phyloP scores from a whole-genome alignment of 2,797 vertebrate genomes.

The Megalops cyprinoides region DNA sequence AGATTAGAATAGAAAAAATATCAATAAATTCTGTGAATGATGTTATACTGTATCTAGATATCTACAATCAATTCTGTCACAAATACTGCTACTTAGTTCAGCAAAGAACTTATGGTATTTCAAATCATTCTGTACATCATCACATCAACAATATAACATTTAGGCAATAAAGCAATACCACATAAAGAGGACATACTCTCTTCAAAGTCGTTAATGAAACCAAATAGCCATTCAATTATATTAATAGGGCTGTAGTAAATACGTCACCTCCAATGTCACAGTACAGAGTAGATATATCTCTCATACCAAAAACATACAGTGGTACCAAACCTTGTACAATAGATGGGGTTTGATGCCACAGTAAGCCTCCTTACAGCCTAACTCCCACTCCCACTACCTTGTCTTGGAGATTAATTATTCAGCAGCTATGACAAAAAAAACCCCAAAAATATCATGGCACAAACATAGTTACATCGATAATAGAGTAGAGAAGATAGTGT shows the following conservation, averaged over 20 bases:
- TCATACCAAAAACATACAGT: neutral
- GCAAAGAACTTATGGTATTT: neutral
- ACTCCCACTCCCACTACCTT: constrained; percentile 1
- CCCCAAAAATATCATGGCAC: neutral
- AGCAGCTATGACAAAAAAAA: neutral
- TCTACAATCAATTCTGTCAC: neutral
- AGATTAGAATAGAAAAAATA: too few relatives aligned
- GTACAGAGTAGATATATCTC: neutral
- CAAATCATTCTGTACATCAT: neutral
- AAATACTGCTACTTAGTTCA: neutral
- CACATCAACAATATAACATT: neutral
- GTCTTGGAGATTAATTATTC: constrained; percentile 1
- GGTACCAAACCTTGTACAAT: neutral
- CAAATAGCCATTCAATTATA: neutral
- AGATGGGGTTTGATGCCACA: neutral
- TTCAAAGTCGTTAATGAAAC: neutral
- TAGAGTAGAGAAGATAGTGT: neutral
- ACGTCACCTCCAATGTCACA: neutral
- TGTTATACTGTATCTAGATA: neutral
- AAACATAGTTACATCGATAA: neutral
- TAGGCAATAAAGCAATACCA: neutral
- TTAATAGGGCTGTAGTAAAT: neutral
- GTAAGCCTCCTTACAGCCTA: neutral
- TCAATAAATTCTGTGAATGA: too few relatives aligned
- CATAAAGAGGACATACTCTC: neutral